Conservation (phyloP, 2,797 vertebrate species). For the Scolopax rusticola region DNA sequence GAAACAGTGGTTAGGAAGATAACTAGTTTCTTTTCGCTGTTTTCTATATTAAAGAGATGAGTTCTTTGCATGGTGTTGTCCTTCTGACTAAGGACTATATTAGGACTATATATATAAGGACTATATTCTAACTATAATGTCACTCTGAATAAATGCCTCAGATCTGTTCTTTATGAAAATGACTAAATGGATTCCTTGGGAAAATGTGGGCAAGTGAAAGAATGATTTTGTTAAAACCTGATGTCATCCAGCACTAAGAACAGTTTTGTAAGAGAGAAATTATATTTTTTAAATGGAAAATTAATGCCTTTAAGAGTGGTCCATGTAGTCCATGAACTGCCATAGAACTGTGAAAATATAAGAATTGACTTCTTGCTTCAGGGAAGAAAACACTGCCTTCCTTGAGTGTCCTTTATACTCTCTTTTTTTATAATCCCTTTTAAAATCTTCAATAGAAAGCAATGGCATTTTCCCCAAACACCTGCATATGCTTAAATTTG, state of each 20-base stretch:
- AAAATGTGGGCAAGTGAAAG: background rate
- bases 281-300: background rate
- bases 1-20: background rate
- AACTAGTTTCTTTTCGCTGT: background rate
- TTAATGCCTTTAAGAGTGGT: background rate
- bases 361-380: constrained; percentile 42
- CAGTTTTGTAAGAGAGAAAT: background rate
- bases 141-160: background rate
- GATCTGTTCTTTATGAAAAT: background rate
- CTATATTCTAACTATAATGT: background rate
- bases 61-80: background rate
- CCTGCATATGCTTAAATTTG: constrained; percentile 38
- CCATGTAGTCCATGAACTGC: background rate
- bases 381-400: constrained; percentile 52
- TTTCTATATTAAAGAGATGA: background rate
- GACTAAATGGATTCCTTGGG: background rate
- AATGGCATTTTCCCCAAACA: constrained; percentile 39
- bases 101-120: too few species aligned
- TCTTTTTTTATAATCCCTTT: background rate
- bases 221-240: background rate
- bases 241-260: background rate
- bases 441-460: constrained; percentile 44
- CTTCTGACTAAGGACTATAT: background rate
- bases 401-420: constrained; percentile 18
- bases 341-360: constrained; percentile 32